These are phyloP conservation scores for Riparia riparia DNA, from an alignment of 2,113 vertebrate genomes.

Conservation along the genomic window DNA sequence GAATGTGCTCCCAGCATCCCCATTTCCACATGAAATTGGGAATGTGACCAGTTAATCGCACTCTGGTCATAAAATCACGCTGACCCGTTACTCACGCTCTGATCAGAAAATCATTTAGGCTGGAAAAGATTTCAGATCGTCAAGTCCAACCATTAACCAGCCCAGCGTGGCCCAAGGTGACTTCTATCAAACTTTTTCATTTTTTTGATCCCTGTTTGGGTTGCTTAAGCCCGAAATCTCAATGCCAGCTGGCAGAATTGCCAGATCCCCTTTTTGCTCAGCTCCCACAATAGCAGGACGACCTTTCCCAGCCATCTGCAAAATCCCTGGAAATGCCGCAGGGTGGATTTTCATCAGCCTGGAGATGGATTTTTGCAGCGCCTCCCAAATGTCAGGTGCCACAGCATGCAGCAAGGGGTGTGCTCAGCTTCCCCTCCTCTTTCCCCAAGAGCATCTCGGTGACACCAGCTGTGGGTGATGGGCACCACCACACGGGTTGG, in stretches of 20 bases:
- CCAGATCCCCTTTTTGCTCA: not conserved
- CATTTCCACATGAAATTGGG: accelerated
- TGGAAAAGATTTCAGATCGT: not conserved
- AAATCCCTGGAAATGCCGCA: not conserved
- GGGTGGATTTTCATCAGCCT: not conserved
- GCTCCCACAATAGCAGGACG: not conserved
- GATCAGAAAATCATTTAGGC: not conserved
- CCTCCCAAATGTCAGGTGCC: constrained; percentile 23
- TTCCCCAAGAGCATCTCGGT: not conserved
- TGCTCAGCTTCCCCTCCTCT: not conserved
- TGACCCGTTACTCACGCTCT: not conserved
- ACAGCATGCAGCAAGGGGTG: not conserved
- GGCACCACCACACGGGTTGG: accelerated
- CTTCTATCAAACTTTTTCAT: not conserved
- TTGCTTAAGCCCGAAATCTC: not conserved
- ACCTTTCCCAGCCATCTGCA: constrained; percentile 44
- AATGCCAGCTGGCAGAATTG: not conserved
- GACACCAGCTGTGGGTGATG: not conserved
- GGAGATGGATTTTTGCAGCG: not conserved
- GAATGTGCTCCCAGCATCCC: not conserved
- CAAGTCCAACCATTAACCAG: not conserved
- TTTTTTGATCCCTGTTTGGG: not conserved
- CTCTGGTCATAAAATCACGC: not conserved
- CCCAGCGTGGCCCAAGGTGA: not conserved
- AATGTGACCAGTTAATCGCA: not conserved